Percentiles rank a stretch among this genome's conserved stretches.
Evolutionary conservation across 2,113 vertebrate genomes (phyloP).

Genomic region (Noctilio leporinus): DNA sequence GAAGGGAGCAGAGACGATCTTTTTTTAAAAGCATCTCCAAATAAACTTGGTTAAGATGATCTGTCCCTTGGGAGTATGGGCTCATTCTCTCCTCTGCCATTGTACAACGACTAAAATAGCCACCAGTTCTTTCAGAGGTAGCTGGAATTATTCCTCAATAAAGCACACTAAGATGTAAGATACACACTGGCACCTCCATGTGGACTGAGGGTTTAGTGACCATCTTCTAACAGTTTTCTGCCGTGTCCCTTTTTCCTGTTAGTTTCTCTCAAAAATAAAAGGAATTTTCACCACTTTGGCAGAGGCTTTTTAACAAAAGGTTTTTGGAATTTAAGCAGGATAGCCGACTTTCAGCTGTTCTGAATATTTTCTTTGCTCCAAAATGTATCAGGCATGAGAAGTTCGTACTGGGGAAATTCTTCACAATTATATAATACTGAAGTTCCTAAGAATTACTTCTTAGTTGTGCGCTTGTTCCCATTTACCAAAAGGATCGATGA

Average conservation of each 20-base stretch:
- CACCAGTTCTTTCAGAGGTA: background rate
- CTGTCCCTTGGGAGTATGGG: background rate
- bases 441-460: constrained; percentile 6
- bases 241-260: background rate
- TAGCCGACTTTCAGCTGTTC: background rate
- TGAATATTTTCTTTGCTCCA: background rate
- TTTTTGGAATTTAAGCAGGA: constrained; percentile 29
- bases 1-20: background rate
- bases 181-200: background rate
- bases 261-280: constrained; percentile 26
- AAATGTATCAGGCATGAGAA: background rate
- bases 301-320: background rate
- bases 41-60: background rate
- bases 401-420: background rate
- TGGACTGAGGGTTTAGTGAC: background rate
- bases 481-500: background rate
- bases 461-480: background rate
- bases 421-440: background rate
- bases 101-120: background rate
- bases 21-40: background rate
- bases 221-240: background rate
- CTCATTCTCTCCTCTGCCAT: background rate
- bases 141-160: background rate
- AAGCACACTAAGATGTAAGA: background rate
- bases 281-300: background rate